Percentiles rank a stretch among this genome's conserved stretches.
Evolutionary conservation across 2,888 invertebrate genomes (phyloP).

Genomic region (Nemoura dubitans): DNA sequence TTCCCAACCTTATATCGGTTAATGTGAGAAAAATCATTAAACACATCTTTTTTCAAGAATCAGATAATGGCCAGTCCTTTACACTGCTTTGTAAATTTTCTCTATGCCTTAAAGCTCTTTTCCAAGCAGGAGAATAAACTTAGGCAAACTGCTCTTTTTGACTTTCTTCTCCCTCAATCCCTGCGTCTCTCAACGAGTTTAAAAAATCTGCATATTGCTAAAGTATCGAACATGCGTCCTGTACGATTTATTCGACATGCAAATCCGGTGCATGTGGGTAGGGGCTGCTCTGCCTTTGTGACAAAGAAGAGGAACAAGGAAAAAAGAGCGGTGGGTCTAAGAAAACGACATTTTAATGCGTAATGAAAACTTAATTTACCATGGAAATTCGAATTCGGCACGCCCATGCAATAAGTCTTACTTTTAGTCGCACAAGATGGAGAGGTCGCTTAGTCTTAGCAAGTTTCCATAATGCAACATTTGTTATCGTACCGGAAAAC

Average conservation of each 20-base stretch:
- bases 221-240: slow-evolving; percentile 49
- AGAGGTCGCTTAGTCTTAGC: slow-evolving; percentile 35
- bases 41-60: not conserved
- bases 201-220: slow-evolving; percentile 50
- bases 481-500: slow-evolving; percentile 23
- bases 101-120: slow-evolving; percentile 13
- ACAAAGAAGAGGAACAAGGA: slow-evolving; percentile 10
- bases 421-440: slow-evolving; percentile 41
- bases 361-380: slow-evolving; percentile 49
- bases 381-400: slow-evolving; percentile 45
- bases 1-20: no score
- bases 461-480: slow-evolving; percentile 19
- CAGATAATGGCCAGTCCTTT: not conserved
- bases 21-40: no score
- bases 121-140: slow-evolving; percentile 26
- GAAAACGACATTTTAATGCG: slow-evolving; percentile 48
- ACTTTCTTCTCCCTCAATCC: slow-evolving; percentile 30
- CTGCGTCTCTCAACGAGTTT: slow-evolving; percentile 23
- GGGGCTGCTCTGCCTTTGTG: slow-evolving; percentile 20
- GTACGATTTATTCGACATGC: slow-evolving; percentile 49
- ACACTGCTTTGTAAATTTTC: slow-evolving; percentile 40
- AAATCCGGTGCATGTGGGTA: slow-evolving; percentile 45
- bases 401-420: slow-evolving; percentile 47
- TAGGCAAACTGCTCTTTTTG: slow-evolving; percentile 42
- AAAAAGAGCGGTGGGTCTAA: slow-evolving; percentile 22